These are phyloP conservation scores for Diabrotica balteata DNA, from an alignment of 2,888 invertebrate species.

Conservation along the genomic window DNA sequence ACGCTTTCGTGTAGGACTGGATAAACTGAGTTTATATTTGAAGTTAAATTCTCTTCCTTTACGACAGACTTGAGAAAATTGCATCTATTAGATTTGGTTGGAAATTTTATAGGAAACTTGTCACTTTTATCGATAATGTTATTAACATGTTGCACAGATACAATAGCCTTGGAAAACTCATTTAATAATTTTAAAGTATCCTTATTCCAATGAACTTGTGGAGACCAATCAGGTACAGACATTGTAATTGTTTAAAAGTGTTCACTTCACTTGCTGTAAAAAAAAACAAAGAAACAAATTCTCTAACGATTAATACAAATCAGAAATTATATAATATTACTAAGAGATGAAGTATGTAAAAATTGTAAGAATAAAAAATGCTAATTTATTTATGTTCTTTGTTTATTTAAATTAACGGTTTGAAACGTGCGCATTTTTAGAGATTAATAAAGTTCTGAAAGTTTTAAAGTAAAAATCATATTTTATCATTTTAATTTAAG, in stretches of 20 bases:
- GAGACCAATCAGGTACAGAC: slow-evolving; percentile 38
- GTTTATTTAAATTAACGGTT: too few species aligned
- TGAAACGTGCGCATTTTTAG: too few species aligned
- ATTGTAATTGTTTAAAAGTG: slow-evolving; percentile 6
- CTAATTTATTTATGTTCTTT: too few species aligned
- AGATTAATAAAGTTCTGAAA: too few species aligned
- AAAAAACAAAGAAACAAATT: too few species aligned
- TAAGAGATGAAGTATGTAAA: too few species aligned
- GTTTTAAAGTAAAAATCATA: too few species aligned
- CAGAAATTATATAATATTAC: too few species aligned
- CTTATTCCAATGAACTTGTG: slow-evolving; percentile 18
- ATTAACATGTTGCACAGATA: slow-evolving; percentile 28
- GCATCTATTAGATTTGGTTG: slow-evolving; percentile 55
- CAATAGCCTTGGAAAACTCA: neutral
- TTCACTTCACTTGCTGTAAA: too few species aligned
- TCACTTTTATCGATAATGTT: slow-evolving; percentile 56
- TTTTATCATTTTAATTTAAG: too few species aligned
- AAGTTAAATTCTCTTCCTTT: slow-evolving; percentile 43
- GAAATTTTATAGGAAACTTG: slow-evolving; percentile 57
- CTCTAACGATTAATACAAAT: too few species aligned
- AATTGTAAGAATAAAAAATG: too few species aligned
- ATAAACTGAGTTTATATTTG: slow-evolving; percentile 68
- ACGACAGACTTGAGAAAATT: slow-evolving; percentile 41
- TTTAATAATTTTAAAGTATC: slow-evolving; percentile 15
- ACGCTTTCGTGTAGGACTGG: slow-evolving; percentile 74